These are phyloP conservation scores for Microcaecilia unicolor DNA, from an alignment of 2,797 vertebrate species.

Conservation along the genomic window DNA sequence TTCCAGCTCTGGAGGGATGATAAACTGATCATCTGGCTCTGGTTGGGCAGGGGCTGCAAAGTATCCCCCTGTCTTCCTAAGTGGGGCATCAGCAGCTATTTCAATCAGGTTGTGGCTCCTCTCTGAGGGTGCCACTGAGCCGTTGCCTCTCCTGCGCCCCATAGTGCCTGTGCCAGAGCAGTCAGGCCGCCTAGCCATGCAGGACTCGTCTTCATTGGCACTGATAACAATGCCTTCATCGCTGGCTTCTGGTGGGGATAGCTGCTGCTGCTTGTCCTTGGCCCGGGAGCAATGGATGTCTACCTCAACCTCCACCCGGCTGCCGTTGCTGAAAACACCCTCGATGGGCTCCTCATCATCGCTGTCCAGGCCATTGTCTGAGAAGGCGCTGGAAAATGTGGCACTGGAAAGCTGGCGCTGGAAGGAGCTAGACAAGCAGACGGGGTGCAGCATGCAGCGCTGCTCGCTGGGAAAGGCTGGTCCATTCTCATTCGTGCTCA, in stretches of 20 bases:
- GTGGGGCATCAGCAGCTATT: slow-evolving; percentile 78
- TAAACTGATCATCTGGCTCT: slow-evolving; percentile 93
- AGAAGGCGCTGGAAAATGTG: slow-evolving; percentile 93
- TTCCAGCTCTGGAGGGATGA: slow-evolving; percentile 93
- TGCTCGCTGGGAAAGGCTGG: slow-evolving; percentile 53
- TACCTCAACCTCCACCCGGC: slow-evolving; percentile 87
- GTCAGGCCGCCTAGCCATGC: slow-evolving; percentile 42
- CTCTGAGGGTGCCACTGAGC: slow-evolving; percentile 83
- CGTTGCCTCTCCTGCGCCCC: slow-evolving; percentile 71
- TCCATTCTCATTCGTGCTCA: slow-evolving; percentile 61
- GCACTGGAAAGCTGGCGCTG: slow-evolving; percentile 92
- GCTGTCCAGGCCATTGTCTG: slow-evolving; percentile 92
- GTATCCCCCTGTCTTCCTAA: slow-evolving; percentile 82
- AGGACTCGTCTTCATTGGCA: slow-evolving; percentile 50
- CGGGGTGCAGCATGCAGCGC: slow-evolving; percentile 77
- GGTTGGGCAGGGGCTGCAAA: slow-evolving; percentile 91
- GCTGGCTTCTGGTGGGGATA: slow-evolving; percentile 44
- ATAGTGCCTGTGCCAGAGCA: slow-evolving; percentile 29
- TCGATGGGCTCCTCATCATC: slow-evolving; percentile 93
- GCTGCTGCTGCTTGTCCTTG: slow-evolving; percentile 27
- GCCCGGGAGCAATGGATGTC: slow-evolving; percentile 79
- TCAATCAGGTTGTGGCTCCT: slow-evolving; percentile 93
- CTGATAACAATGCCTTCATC: slow-evolving; percentile 66
- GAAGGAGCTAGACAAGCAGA: slow-evolving; percentile 71
- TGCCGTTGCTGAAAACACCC: slow-evolving; percentile 90